These are phyloP conservation scores for Bombus terrestris DNA, from an alignment of 1,140 invertebrate species.

Conservation along the genomic window DNA sequence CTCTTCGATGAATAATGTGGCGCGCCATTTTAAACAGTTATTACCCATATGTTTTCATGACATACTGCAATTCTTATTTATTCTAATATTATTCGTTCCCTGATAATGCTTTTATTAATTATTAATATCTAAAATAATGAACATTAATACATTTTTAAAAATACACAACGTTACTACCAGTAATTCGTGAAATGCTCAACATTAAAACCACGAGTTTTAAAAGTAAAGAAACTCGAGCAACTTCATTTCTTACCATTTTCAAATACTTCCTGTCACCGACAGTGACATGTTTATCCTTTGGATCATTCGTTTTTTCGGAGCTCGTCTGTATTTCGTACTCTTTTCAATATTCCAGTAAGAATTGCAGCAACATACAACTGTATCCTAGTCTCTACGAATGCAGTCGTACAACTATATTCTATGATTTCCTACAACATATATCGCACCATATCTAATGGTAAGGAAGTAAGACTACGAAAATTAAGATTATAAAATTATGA, in stretches of 20 bases:
- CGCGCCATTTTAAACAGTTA: slow-evolving; percentile 3
- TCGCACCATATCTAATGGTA: slow-evolving; percentile 40
- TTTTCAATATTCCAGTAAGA: slow-evolving; percentile 56
- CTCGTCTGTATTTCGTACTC: slow-evolving; percentile 14
- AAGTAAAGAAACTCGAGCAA: slow-evolving; percentile 4
- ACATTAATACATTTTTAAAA: neutral
- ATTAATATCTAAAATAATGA: neutral
- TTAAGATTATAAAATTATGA: neutral
- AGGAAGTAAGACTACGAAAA: neutral
- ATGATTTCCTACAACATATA: slow-evolving; percentile 45
- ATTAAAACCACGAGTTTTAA: neutral
- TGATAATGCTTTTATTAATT: too few species aligned
- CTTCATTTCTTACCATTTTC: slow-evolving; percentile 45
- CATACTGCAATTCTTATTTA: neutral
- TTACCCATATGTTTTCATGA: neutral
- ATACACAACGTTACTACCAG: neutral
- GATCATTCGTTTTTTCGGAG: slow-evolving; percentile 43
- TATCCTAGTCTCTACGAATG: slow-evolving; percentile 17
- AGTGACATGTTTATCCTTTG: slow-evolving; percentile 61
- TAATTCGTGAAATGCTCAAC: neutral
- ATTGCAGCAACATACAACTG: neutral
- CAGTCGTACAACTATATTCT: slow-evolving; percentile 37
- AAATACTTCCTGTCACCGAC: slow-evolving; percentile 30
- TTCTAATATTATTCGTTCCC: neutral
- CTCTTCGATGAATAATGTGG: neutral